A percentile compares a stretch with the other conserved stretches of the same genome.
Conservation (phyloP, 2,888 invertebrate species). For the Fragum whitleyi region DNA sequence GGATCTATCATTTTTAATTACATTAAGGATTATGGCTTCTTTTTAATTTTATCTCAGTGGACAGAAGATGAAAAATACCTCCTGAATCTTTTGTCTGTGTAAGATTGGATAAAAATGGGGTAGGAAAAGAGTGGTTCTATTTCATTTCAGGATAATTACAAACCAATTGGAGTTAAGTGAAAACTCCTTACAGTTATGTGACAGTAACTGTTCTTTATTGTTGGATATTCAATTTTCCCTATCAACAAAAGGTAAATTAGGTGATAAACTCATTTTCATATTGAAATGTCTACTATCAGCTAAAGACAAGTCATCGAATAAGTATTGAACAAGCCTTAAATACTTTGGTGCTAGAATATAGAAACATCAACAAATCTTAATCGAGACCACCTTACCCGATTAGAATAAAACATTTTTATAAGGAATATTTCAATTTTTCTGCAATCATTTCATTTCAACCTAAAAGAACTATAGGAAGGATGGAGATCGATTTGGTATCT, state of each 20-base stretch:
- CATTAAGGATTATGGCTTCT: background rate
- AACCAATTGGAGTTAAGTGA: background rate
- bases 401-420: conserved; percentile 18
- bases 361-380: conserved; percentile 28
- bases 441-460: conserved; percentile 11
- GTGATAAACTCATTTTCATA: background rate
- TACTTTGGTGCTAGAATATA: conserved; percentile 27
- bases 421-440: conserved; percentile 30
- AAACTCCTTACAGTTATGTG: background rate
- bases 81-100: background rate
- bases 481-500: conserved; percentile 14
- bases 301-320: conserved; percentile 15
- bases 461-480: conserved; percentile 4
- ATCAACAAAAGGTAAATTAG: background rate
- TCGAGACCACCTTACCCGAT: conserved; percentile 17
- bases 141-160: conserved; percentile 21
- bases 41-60: too few relatives aligned
- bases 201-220: background rate
- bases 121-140: background rate
- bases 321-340: conserved; percentile 31
- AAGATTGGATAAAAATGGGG: background rate
- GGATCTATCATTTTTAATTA: background rate
- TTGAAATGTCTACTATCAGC: conserved; percentile 13
- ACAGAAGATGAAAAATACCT: too few relatives aligned
- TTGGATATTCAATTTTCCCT: background rate